Conservation (phyloP, 2,888 invertebrate species). For the Euzetes globulus region DNA sequence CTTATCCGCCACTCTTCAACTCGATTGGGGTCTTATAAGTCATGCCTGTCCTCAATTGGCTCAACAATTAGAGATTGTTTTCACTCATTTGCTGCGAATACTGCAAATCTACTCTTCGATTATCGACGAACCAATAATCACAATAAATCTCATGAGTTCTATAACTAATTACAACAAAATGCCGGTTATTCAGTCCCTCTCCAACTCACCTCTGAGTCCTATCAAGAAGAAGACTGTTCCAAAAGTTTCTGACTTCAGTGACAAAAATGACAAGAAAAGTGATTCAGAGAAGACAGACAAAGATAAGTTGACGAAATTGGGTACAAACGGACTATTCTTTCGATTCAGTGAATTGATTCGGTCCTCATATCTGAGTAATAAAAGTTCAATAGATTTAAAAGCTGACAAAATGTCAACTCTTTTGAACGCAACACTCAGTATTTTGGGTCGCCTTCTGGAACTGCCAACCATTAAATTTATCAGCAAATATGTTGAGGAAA, state of each 20-base stretch:
- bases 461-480: conserved; percentile 62
- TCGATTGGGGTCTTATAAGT: conserved; percentile 24
- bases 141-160: conserved; percentile 9
- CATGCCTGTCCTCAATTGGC: conserved; percentile 23
- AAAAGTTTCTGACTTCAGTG: not conserved
- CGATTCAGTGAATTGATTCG: conserved; percentile 32
- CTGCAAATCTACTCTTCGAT: conserved; percentile 28
- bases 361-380: conserved; percentile 19
- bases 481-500: conserved; percentile 67
- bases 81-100: conserved; percentile 31
- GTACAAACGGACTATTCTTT: conserved; percentile 13
- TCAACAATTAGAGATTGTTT: conserved; percentile 7
- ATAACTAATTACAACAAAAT: conserved; percentile 17
- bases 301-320: not conserved
- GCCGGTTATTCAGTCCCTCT: conserved; percentile 28
- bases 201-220: conserved; percentile 29
- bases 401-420: conserved; percentile 24
- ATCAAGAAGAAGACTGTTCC: not conserved
- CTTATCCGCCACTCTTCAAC: not conserved
- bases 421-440: conserved; percentile 54
- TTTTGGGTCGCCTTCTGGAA: conserved; percentile 63
- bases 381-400: conserved; percentile 21
- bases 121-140: conserved; percentile 28
- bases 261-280: conserved; percentile 34
- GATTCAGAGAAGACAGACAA: conserved; percentile 24